These are phyloP conservation scores for Drosophila pandora DNA, from an alignment of 1,140 invertebrate species.

Conservation along the genomic window DNA sequence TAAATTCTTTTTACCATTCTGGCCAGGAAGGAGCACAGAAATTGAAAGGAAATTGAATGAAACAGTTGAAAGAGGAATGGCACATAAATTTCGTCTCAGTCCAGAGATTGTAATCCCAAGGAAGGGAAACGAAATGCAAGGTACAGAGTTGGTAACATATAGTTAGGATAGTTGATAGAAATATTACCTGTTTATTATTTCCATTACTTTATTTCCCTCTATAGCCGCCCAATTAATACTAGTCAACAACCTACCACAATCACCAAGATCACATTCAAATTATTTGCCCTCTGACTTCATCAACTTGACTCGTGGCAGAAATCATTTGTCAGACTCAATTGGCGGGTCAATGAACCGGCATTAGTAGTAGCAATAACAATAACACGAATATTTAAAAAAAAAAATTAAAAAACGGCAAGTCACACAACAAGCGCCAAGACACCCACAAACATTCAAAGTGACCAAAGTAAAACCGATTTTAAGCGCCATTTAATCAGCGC, in stretches of 20 bases:
- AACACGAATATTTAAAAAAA: slow-evolving; percentile 40
- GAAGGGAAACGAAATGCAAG: not conserved
- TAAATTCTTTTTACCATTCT: slow-evolving; percentile 69
- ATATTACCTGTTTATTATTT: too few relatives aligned
- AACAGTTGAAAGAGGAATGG: slow-evolving; percentile 27
- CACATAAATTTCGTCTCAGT: slow-evolving; percentile 37
- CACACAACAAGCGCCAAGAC: slow-evolving; percentile 20
- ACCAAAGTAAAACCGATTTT: slow-evolving; percentile 62
- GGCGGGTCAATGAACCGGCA: slow-evolving; percentile 51
- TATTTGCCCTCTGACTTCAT: slow-evolving; percentile 53
- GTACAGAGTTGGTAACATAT: too few relatives aligned
- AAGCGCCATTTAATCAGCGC: slow-evolving; percentile 78
- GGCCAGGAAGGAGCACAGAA: slow-evolving; percentile 9
- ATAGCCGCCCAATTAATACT: slow-evolving; percentile 14
- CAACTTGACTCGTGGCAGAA: slow-evolving; percentile 42
- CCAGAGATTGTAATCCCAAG: slow-evolving; percentile 16
- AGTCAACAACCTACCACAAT: slow-evolving; percentile 45
- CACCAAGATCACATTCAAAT: slow-evolving; percentile 49
- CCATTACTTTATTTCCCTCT: not conserved
- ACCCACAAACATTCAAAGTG: slow-evolving; percentile 68
- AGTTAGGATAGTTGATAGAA: too few relatives aligned
- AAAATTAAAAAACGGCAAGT: slow-evolving; percentile 19
- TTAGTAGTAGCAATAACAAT: slow-evolving; percentile 38
- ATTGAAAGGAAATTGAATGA: slow-evolving; percentile 63
- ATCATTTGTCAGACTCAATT: slow-evolving; percentile 53